Evolutionary conservation across 2,113 vertebrate species (phyloP).

Genomic region (Galbula dea): DNA sequence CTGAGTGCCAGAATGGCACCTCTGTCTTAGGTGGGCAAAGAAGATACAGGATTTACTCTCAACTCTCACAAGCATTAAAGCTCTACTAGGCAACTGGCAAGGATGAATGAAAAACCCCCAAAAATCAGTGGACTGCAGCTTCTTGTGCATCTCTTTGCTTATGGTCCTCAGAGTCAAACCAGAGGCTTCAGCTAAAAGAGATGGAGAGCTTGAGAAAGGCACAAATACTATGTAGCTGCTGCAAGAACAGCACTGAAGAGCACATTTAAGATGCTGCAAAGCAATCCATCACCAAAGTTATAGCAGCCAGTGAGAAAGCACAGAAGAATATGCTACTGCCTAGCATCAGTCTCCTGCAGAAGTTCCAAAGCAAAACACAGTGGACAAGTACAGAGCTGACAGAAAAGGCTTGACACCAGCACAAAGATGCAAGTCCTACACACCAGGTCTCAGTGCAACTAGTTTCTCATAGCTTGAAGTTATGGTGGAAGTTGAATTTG

Average conservation of each 20-base stretch:
- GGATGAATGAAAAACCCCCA: neutral
- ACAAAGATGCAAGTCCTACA: neutral
- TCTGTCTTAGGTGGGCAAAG: neutral
- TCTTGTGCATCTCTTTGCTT: neutral
- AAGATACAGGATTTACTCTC: neutral
- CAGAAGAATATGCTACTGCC: neutral
- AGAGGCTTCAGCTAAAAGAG: neutral
- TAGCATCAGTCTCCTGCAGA: neutral
- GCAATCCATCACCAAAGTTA: neutral
- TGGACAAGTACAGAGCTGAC: accelerated
- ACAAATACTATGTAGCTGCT: neutral
- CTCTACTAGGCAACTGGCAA: neutral
- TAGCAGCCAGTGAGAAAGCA: neutral
- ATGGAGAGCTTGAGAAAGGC: neutral
- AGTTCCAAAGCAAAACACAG: neutral
- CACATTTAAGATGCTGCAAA: neutral
- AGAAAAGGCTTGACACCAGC: neutral
- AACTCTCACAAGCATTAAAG: neutral
- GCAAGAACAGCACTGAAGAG: neutral
- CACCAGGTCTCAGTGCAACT: neutral
- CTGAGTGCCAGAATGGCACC: neutral
- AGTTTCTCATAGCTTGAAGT: neutral
- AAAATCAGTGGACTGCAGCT: neutral
- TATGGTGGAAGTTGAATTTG: neutral
- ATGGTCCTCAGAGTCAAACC: neutral